phyloP scores from a whole-genome alignment of 2,888 invertebrate genomes.

The Barypeithes pellucidus region DNA sequence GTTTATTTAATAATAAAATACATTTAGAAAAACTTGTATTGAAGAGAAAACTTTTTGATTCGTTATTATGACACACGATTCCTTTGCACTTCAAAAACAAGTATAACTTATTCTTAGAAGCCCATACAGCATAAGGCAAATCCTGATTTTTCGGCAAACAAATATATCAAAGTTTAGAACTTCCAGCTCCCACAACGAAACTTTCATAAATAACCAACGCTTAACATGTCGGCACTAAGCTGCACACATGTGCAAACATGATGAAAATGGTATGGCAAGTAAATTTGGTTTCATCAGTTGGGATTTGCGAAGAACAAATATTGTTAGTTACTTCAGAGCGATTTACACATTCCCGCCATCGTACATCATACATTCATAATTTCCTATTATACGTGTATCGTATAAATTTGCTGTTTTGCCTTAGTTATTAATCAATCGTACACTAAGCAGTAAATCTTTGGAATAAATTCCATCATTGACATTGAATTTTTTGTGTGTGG shows the following conservation, averaged over 20 bases:
- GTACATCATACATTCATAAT: neutral
- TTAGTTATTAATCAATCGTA: neutral
- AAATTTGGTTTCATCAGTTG: conserved; percentile 12
- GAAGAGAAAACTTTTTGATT: too few species aligned
- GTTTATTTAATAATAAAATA: too few species aligned
- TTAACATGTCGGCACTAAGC: conserved; percentile 16
- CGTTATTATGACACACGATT: too few species aligned
- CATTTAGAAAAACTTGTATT: too few species aligned
- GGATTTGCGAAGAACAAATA: conserved; percentile 14
- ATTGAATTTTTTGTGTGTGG: too few species aligned
- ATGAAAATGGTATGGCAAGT: conserved; percentile 21
- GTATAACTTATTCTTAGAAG: neutral
- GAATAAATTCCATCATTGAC: too few species aligned
- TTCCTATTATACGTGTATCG: neutral
- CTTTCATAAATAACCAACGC: conserved; percentile 6
- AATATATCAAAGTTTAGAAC: conserved; percentile 4
- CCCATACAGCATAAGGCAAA: neutral
- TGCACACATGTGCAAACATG: conserved; percentile 23
- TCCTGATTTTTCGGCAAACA: neutral
- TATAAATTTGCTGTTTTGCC: neutral
- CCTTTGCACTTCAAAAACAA: too few species aligned
- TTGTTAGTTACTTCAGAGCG: conserved; percentile 8
- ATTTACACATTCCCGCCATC: neutral
- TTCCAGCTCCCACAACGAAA: neutral
- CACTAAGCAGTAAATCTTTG: too few species aligned